Conservation (phyloP, 2,113 vertebrate genomes). For the Oenanthe oenanthe region DNA sequence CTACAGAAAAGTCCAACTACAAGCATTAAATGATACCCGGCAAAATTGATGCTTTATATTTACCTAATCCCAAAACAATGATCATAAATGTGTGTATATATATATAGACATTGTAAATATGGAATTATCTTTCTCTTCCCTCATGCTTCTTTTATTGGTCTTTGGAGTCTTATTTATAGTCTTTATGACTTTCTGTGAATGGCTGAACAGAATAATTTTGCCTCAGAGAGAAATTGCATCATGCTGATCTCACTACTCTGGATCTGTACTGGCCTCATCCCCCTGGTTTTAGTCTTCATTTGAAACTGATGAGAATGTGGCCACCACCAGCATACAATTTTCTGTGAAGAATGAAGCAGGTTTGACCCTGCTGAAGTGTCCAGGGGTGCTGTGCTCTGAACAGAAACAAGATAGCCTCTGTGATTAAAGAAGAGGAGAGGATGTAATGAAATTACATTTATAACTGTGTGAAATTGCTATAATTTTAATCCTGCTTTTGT, state of each 20-base stretch:
- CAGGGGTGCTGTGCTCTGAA: not conserved
- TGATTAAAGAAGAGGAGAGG: not conserved
- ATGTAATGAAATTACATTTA: not conserved
- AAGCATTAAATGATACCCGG: not conserved
- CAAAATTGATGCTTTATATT: slow-evolving; percentile 3
- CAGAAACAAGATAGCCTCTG: not conserved
- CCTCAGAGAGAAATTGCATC: slow-evolving; percentile 22
- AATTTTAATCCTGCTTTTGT: not conserved
- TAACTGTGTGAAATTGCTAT: not conserved
- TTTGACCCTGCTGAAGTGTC: not conserved
- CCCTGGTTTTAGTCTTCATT: slow-evolving; percentile 3
- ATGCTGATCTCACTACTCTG: not conserved
- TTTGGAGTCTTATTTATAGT: slow-evolving; percentile 33
- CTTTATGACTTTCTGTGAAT: slow-evolving; percentile 5
- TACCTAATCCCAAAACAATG: not conserved
- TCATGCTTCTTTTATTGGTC: slow-evolving; percentile 12
- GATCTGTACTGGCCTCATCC: not conserved
- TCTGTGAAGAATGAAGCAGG: not conserved
- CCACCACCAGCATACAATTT: not conserved
- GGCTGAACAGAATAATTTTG: not conserved
- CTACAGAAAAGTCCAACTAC: not conserved
- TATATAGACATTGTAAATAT: not conserved
- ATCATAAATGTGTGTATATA: not conserved
- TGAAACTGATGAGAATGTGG: not conserved
- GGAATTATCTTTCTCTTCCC: slow-evolving; percentile 1